Base-by-base conservation (phyloP, 2,797 vertebrate species). In the Aplochiton taeniatus region DNA sequence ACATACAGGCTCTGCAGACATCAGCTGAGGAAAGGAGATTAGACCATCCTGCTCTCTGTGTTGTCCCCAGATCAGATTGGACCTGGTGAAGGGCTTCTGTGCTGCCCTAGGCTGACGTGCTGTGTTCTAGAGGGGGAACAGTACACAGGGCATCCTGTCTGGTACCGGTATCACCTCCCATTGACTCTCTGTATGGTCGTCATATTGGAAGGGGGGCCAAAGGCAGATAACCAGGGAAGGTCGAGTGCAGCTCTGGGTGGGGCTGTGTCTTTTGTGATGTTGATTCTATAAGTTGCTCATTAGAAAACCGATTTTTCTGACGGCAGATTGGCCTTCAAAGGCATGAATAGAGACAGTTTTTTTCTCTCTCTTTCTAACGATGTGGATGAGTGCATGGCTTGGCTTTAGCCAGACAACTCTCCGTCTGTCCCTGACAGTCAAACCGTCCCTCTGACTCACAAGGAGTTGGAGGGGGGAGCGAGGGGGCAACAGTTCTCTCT, bases 401-500 rank as follows among this genome's bases (percentile, higher is more conserved):
- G 57, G 43, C 16, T 43, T 46, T 8, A 11, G 73, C 83, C 75
- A 64, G 68, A 85, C 74, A 85, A 84, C 78, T 63, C 70, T 74
- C 82, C 86, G 83, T 61, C 87, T 91, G 88, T 89, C 72, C 81
- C 84, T 86, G 85, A 83, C 84, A 83, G 76, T 90, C 87, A 88
- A 87, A 83, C 73, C 76, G 67, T 72, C 76, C 49, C 74, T 31
- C 31, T 72, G 73, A 74, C 78, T 81, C 73, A 77, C 73, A 66
- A 65, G 71, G 72, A 75, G 74, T 67, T 57, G 66, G 71, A 63
- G 18, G 45, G 73, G 66, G 67, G 73, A 16, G 13, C 60, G 59
- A 31, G 68, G 69, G 85, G 70, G 74, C 72, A 82, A 80, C 81
- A 75, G 83, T 83, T 80, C 78, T 78, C 81, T 83, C 87, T 85